A percentile compares a stretch with the other conserved stretches of the same genome.
Evolutionary conservation across 2,888 invertebrate genomes (phyloP).

Genomic region (Elmis aenea): DNA sequence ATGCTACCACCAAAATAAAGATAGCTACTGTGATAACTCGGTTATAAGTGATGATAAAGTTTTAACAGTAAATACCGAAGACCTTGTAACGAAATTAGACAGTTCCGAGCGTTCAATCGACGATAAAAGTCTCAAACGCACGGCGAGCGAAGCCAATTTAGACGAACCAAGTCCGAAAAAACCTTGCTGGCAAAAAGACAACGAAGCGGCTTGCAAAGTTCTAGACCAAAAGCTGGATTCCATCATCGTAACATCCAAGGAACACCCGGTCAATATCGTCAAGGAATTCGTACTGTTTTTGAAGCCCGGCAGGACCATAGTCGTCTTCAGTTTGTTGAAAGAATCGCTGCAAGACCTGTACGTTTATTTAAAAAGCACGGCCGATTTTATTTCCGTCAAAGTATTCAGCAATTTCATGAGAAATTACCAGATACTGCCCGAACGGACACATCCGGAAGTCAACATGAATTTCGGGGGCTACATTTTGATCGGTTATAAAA

Average conservation of each 20-base stretch:
- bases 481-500: slow-evolving; percentile 66
- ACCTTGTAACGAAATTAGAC: slow-evolving; percentile 7
- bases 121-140: slow-evolving; percentile 30
- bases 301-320: slow-evolving; percentile 76
- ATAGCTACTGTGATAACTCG: slow-evolving; percentile 10
- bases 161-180: slow-evolving; percentile 44
- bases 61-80: background rate
- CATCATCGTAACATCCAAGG: slow-evolving; percentile 73
- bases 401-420: slow-evolving; percentile 84
- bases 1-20: slow-evolving; percentile 58
- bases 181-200: slow-evolving; percentile 66
- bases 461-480: slow-evolving; percentile 89
- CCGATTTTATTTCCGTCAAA: slow-evolving; percentile 69
- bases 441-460: slow-evolving; percentile 93
- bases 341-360: slow-evolving; percentile 85
- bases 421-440: slow-evolving; percentile 82
- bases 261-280: slow-evolving; percentile 79
- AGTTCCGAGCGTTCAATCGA: too few species aligned
- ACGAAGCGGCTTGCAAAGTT: slow-evolving; percentile 59
- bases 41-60: background rate
- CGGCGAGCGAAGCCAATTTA: slow-evolving; percentile 33
- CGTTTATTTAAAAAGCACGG: slow-evolving; percentile 65
- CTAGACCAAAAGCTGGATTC: slow-evolving; percentile 66
- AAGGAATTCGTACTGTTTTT: slow-evolving; percentile 71
- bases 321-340: slow-evolving; percentile 73